A percentile compares a stretch with the other conserved stretches of the same genome.
phyloP scores from a whole-genome alignment of 1,140 invertebrate genomes.

The Heliconius eleuchia region DNA sequence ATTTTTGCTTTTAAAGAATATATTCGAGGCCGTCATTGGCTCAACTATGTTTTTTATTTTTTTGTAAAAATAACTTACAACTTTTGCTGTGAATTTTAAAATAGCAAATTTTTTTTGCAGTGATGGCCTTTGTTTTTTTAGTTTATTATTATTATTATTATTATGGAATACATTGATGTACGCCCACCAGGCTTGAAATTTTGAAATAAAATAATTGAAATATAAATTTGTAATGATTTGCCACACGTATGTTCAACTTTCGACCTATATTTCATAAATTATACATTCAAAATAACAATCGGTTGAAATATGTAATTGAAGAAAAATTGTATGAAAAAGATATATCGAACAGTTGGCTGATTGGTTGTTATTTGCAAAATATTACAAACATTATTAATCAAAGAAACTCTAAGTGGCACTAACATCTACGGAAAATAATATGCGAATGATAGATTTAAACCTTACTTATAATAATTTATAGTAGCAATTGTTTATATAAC shows the following conservation, averaged over 20 bases:
- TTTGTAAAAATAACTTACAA: not conserved
- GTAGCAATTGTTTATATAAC: constrained; percentile 3
- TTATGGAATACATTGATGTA: not conserved
- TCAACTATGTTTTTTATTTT: not conserved
- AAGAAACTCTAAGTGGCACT: not conserved
- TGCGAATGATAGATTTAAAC: constrained; percentile 26
- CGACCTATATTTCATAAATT: not conserved
- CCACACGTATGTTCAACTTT: not conserved
- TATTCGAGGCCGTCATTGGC: not conserved
- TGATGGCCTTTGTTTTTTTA: not conserved
- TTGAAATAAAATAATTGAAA: constrained; percentile 6
- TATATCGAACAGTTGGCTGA: no score
- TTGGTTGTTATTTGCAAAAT: not conserved
- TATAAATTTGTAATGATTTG: constrained; percentile 9
- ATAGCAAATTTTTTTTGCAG: not conserved
- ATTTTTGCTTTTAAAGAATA: not conserved
- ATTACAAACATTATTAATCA: not conserved
- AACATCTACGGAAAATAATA: not conserved
- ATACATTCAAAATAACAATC: not conserved
- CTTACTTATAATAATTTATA: constrained; percentile 1
- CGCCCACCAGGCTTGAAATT: not conserved
- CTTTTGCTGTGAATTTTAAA: not conserved
- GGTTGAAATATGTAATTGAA: no score
- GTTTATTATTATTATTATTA: not conserved
- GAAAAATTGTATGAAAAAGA: no score